Conservation (phyloP, 2,113 vertebrate species). For the Sardina pilchardus region DNA sequence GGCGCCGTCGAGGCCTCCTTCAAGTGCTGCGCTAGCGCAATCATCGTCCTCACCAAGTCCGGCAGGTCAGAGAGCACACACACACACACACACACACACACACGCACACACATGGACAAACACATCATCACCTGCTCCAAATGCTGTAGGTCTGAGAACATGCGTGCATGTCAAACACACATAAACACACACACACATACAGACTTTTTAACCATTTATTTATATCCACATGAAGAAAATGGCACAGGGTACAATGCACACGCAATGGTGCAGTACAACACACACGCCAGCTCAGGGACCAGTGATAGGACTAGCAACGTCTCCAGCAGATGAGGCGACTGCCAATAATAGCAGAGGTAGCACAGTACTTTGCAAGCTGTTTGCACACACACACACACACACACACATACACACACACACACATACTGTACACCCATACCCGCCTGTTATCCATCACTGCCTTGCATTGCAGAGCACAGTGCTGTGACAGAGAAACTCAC, state of each 20-base stretch:
- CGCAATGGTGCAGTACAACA: no score
- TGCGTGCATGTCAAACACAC: not conserved
- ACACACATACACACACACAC: not conserved
- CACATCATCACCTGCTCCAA: slow-evolving; percentile 93
- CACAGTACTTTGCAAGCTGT: no score
- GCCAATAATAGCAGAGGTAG: no score
- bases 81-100: slow-evolving; percentile 22
- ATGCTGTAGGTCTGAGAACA: slow-evolving; percentile 82
- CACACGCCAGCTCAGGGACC: no score
- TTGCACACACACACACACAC: not conserved
- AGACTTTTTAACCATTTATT: no score
- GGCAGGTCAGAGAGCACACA: slow-evolving; percentile 80
- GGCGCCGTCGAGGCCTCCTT: slow-evolving; percentile 96
- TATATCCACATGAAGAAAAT: no score
- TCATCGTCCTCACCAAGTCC: slow-evolving; percentile 95
- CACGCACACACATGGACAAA: not conserved
- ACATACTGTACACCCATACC: no score
- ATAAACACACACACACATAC: not conserved
- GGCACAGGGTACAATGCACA: no score
- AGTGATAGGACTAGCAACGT: no score
- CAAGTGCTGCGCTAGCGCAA: slow-evolving; percentile 96
- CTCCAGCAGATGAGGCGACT: no score
- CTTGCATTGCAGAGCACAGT: not conserved
- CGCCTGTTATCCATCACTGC: not conserved
- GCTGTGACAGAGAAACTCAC: not conserved